A percentile compares a stretch with the other conserved stretches of the same genome.
Conservation (phyloP, 2,888 invertebrate genomes). For the Harpalus rufipes region DNA sequence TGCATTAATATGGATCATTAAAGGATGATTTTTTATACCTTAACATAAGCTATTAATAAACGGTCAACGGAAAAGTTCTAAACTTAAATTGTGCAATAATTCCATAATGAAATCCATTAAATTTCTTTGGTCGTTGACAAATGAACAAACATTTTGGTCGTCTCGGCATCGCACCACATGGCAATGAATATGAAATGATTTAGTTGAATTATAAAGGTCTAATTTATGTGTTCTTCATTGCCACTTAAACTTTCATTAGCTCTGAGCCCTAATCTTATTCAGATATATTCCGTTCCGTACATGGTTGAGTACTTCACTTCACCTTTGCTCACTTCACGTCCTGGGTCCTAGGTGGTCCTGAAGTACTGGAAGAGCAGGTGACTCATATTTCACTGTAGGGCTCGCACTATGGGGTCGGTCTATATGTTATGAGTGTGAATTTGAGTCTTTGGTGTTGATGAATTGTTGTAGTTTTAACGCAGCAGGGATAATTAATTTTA, state of each 20-base stretch:
- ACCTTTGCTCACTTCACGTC: background rate
- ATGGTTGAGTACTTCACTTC: background rate
- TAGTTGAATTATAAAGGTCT: conserved; percentile 55
- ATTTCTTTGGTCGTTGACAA: conserved; percentile 39
- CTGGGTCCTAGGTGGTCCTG: conserved; percentile 12
- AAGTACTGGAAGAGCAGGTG: conserved; percentile 27
- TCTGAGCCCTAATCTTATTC: conserved; percentile 50
- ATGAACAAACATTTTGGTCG: conserved; percentile 41
- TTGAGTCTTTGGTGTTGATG: conserved; percentile 29
- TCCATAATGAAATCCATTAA: conserved; percentile 36
- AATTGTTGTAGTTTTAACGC: conserved; percentile 25
- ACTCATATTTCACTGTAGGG: conserved; percentile 31
- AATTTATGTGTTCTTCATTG: conserved; percentile 58
- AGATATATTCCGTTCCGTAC: conserved; percentile 41
- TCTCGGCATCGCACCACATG: conserved; percentile 36
- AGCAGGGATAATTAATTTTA: conserved; percentile 38
- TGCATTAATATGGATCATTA: too few relatives aligned
- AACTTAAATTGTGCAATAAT: conserved; percentile 3
- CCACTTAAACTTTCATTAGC: conserved; percentile 56
- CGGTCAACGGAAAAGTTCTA: background rate
- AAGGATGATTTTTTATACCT: too few relatives aligned
- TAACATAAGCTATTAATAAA: too few relatives aligned
- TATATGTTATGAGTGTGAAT: conserved; percentile 1
- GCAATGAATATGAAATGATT: conserved; percentile 56
- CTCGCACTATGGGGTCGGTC: conserved; percentile 14